Evolutionary conservation across 2,113 vertebrate species (phyloP), one percentile per base, ranked within the genome.

Genomic region (Pangasianodon gigas): DNA sequence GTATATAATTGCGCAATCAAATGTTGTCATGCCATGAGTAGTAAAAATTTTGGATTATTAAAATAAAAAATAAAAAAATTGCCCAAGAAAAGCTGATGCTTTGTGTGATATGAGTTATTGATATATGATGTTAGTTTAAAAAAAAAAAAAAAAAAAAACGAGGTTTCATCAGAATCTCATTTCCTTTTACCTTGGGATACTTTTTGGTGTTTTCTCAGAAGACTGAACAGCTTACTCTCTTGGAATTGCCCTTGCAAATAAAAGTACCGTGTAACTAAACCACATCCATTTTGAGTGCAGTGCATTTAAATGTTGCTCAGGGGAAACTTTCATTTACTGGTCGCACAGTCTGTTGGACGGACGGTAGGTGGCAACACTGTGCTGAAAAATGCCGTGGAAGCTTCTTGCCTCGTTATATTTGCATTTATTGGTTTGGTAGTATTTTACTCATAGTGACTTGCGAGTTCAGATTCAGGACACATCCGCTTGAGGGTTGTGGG

Each of bases 331-430:
- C 41, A 77, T 77, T 48, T 9, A 46, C 2, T 21, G 5, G 69
- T 41, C 6, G 37, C 1, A 19, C 32, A 41, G 6, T n/a, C 26
- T 29, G 8, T 29, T 24, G 24, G 56, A 56, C 37, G 29, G 46
- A 52, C 80, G 32, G 41, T 65, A 89, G 88, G 51, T 85, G 83
- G 88, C 88, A 67, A 74, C 26, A 44, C 29, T 18, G 71, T 11
- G 54, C 56, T 21, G 29, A n/a, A 74, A 21, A 54, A 86, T 41
- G n/a, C 37, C 10, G 4, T 84, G 82, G 54, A 41, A 60, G 21
- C 32, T 60, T 60, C 29, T 60, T 84, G 21, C 82, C 56, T 84
- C 54, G 41, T 58, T 4, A 6, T 8, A 60, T 84, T 84, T 84
- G 82, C 82, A 84, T 84, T 2, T 41, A 24, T 41, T 83, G 52